Percentiles rank a stretch among this genome's conserved stretches.
Conservation (phyloP, 2,113 vertebrate species). For the Meleagris gallopavo region DNA sequence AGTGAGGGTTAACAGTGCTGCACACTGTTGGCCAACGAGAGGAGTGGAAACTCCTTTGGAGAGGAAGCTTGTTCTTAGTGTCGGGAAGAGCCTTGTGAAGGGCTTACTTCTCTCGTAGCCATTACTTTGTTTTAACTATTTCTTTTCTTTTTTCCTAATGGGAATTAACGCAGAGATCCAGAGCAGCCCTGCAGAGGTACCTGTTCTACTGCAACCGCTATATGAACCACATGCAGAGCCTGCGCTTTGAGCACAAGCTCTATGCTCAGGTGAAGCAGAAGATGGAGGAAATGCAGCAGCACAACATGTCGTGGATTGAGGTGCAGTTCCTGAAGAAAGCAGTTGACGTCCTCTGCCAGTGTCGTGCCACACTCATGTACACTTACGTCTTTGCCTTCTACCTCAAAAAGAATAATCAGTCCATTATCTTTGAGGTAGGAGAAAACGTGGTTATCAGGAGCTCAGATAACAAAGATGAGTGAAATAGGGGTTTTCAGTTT, state of each 20-base stretch:
- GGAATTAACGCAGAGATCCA: slow-evolving; percentile 87
- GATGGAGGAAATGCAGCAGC: slow-evolving; percentile 99
- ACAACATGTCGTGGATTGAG: slow-evolving; percentile 99
- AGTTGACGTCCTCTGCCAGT: slow-evolving; percentile 99
- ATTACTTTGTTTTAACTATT: slow-evolving; percentile 58
- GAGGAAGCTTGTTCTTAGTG: neutral
- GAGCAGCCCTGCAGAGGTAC: slow-evolving; percentile 98
- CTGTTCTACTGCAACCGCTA: slow-evolving; percentile 99
- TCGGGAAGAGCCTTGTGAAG: neutral
- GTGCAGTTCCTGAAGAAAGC: slow-evolving; percentile 99
- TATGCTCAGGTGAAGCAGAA: slow-evolving; percentile 99
- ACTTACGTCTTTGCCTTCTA: slow-evolving; percentile 99
- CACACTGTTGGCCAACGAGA: rapidly evolving
- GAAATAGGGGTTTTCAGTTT: neutral
- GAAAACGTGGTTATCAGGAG: neutral
- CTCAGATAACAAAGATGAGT: neutral
- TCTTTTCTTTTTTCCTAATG: slow-evolving; percentile 65
- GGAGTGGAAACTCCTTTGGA: neutral
- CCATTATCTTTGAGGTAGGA: slow-evolving; percentile 99
- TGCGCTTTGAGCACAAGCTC: slow-evolving; percentile 99
- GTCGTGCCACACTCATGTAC: slow-evolving; percentile 99
- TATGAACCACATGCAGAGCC: slow-evolving; percentile 99
- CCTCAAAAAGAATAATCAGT: slow-evolving; percentile 99
- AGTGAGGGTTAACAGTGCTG: rapidly evolving
- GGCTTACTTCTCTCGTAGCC: neutral